Conservation (phyloP, 2,888 invertebrate genomes). For the Cheilosia urbana region DNA sequence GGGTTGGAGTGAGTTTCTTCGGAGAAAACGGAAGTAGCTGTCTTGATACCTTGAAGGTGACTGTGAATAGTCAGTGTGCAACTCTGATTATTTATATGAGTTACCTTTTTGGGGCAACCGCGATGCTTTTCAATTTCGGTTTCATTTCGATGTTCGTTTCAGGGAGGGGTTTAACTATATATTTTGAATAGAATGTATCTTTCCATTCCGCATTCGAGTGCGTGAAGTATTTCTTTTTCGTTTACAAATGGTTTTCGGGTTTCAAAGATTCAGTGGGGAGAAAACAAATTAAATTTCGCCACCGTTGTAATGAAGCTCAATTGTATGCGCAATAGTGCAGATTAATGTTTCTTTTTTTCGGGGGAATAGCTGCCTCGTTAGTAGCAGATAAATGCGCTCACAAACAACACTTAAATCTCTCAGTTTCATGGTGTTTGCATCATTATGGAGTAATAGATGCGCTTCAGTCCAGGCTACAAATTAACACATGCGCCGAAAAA, state of each 20-base stretch:
- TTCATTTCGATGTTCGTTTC: conserved; percentile 27
- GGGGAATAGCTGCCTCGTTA: conserved; percentile 58
- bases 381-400: conserved; percentile 52
- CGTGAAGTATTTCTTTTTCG: conserved; percentile 53
- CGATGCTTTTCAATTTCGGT: conserved; percentile 55
- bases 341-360: conserved; percentile 44
- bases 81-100: conserved; percentile 62
- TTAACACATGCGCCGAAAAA: neutral
- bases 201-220: conserved; percentile 38
- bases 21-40: conserved; percentile 33
- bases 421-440: conserved; percentile 53
- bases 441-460: conserved; percentile 60
- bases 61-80: conserved; percentile 53
- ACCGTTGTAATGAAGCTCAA: conserved; percentile 33
- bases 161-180: conserved; percentile 11
- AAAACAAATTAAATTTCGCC: conserved; percentile 49
- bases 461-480: neutral
- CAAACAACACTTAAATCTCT: conserved; percentile 32
- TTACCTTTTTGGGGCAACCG: neutral
- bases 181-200: conserved; percentile 40
- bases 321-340: conserved; percentile 57
- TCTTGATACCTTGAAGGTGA: conserved; percentile 53
- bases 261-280: conserved; percentile 8
- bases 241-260: neutral
- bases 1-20: neutral